Evolutionary conservation across 2,113 vertebrate genomes (phyloP).

Genomic region (Diadophis punctatus): DNA sequence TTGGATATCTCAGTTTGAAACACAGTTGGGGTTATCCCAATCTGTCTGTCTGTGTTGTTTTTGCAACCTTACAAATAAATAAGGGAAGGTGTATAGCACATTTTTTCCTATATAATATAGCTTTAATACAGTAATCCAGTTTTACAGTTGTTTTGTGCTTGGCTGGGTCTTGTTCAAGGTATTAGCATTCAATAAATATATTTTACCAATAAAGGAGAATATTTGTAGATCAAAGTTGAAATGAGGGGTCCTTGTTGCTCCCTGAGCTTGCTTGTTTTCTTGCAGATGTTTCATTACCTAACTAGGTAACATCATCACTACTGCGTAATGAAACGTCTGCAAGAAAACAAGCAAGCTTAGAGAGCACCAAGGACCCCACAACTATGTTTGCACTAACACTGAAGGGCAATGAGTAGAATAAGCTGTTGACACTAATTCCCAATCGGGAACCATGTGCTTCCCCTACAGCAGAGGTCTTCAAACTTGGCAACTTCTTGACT

Average conservation of each 20-base stretch:
- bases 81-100: not conserved
- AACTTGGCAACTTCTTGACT: too few species aligned
- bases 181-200: not conserved
- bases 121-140: not conserved
- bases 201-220: not conserved
- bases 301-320: too few species aligned
- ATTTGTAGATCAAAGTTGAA: too few species aligned
- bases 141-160: not conserved
- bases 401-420: not conserved
- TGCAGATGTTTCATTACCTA: too few species aligned
- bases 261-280: too few species aligned
- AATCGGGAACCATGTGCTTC: not conserved
- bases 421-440: not conserved
- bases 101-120: not conserved
- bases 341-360: too few species aligned
- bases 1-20: not conserved
- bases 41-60: not conserved
- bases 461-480: too few species aligned
- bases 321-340: too few species aligned
- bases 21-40: not conserved
- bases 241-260: too few species aligned
- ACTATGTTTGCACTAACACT: not conserved
- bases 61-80: not conserved
- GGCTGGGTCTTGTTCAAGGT: not conserved
- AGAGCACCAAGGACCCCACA: not conserved